Base-by-base conservation (phyloP, 2,113 vertebrate species). In the Gallinago undulata region DNA sequence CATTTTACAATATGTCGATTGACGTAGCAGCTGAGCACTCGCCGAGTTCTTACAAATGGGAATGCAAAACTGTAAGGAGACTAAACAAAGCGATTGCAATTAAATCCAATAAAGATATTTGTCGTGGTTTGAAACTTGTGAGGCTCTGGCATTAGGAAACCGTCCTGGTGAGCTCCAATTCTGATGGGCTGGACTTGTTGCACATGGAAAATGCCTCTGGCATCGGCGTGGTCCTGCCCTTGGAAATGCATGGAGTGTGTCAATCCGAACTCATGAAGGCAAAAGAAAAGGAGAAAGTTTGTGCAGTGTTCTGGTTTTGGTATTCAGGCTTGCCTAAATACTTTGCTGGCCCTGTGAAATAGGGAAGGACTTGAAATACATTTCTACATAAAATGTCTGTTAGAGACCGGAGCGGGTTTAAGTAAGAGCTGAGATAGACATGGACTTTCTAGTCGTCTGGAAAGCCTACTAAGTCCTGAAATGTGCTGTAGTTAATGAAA, bases 341-440 rank as follows among this genome's bases (percentile, higher is more conserved):
- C 31, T 43, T 5, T 2, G 28, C 35, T 59, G 3, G 0, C 39
- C 37, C 37, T 3, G 50, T 51, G 82, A 5, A 45, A 6, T 3
- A 0, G 0, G 4, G 9, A 30, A 41, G 56, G 56, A 3, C 19
- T 74, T 16, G 1, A 2, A 39, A 55, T 2, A 0, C 8, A 0
- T 3, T 3, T 5, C 8, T 7, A 1, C 12, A 13, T 5, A 2
- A 56, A 8, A 4, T 0, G 0, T 4, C 5, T 33, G 16, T 11
- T 22, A 2, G 73, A 6, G 27, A 22, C 50, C 62, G 69, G 28
- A 4, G 35, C 4, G 13, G 41, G 25, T 35, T 19, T 6, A 0
- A 19, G 55, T 1, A 19, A 39, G 56, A 66, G 24, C 9, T 62
- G 53, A 33, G 41, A 33, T 23, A 55, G 59, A 6, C 4, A 2